These are phyloP conservation scores for Bombus breviceps DNA, from an alignment of 1,140 invertebrate species.

Conservation along the genomic window DNA sequence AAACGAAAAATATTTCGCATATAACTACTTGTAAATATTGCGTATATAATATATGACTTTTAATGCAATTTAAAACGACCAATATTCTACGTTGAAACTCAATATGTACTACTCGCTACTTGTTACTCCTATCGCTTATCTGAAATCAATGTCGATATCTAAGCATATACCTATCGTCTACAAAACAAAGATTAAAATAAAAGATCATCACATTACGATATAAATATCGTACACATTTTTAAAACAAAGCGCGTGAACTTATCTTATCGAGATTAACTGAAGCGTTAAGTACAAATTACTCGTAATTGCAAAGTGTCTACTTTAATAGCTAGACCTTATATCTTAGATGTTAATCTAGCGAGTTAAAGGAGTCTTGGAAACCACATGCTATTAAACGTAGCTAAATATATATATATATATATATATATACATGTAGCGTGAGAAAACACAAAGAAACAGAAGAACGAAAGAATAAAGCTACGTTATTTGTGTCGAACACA, in stretches of 20 bases:
- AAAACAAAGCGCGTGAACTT: not conserved
- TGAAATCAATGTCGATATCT: not conserved
- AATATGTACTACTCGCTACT: no score
- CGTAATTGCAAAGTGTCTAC: not conserved
- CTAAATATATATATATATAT: not conserved
- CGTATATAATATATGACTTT: not conserved
- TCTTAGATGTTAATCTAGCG: not conserved
- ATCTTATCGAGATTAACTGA: not conserved
- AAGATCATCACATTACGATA: not conserved
- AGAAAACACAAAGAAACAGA: not conserved
- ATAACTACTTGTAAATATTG: not conserved
- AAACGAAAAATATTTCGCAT: not conserved
- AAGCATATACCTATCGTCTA: not conserved
- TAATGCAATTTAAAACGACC: not conserved
- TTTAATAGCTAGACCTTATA: not conserved
- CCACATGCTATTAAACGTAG: not conserved
- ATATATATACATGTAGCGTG: not conserved
- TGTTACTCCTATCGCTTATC: not conserved
- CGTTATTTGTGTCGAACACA: conserved; percentile 50
- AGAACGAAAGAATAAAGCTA: conserved; percentile 31
- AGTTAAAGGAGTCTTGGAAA: not conserved
- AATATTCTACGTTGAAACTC: not conserved
- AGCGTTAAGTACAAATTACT: not conserved
- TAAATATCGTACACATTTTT: not conserved
- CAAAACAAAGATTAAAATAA: not conserved